Evolutionary conservation across 2,797 vertebrate species (phyloP), one percentile per base, ranked within the genome.

Genomic region (Cryptoblepharus egeriae): DNA sequence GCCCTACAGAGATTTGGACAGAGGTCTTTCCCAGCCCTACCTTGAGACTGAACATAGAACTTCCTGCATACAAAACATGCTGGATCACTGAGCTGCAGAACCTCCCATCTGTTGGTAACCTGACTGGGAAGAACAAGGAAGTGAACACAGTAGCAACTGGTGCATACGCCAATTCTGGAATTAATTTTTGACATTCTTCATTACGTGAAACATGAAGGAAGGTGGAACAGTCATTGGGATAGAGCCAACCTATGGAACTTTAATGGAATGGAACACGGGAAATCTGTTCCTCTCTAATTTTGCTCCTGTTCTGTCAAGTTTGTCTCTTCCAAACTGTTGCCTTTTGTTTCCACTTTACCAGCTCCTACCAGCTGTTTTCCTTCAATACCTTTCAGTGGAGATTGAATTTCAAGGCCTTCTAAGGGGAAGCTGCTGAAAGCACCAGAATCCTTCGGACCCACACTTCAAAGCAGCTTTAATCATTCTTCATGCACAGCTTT

Each of bases 391-490:
- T 95, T 96, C 95, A 94, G 93, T 95, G 91, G 92, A 90, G 93
- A 94, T 94, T 92, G 93, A 93, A 96, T 96, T 95, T 95, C 95
- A 95, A 95, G 93, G 93, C 90, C 93, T 94, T 91, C 91, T 91
- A 94, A 91, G 88, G 89, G 94, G 87, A 92, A 94, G 88, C 88
- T 95, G 93, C 93, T 95, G 94, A 94, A 95, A 94, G 90, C 91
- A 89, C 88, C 85, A 86, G 86, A 88, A 90, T 67, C 88, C 90
- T 89, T 80, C 85, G 64, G 91, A 90, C 71, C n/a, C n/a, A 90
- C 91, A 95, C 95, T 95, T 96, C 95, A 96, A 96, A 96, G 95
- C 79, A 88, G 91, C 94, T 94, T 95, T 95, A 93, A 94, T 95
- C 93, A 94, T 94, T 94, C 94, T 95, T 96, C 93, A 95, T 63